Evolutionary conservation across 2,888 invertebrate genomes (phyloP).

Genomic region (Calameuta idolon): DNA sequence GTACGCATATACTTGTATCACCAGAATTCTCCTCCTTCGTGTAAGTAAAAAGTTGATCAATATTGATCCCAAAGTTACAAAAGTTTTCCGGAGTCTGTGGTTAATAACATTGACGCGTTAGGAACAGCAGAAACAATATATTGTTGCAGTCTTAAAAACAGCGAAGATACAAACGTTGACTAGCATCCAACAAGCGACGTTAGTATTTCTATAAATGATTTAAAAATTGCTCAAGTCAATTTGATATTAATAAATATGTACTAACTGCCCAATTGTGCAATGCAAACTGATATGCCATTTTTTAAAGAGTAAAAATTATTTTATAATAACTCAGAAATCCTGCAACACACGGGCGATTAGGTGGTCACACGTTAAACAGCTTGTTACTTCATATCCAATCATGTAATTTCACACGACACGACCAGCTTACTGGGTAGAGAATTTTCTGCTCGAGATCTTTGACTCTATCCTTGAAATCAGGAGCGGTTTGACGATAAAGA

Average conservation of each 20-base stretch:
- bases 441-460: constrained; percentile 83
- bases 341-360: not conserved
- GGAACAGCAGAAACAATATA: not conserved
- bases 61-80: not conserved
- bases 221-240: not conserved
- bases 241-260: not conserved
- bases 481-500: constrained; percentile 87
- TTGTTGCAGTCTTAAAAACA: not conserved
- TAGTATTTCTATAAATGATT: not conserved
- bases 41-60: not conserved
- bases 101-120: not conserved
- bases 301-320: not conserved
- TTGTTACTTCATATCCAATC: not conserved
- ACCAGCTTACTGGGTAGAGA: constrained; percentile 77
- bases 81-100: not conserved
- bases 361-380: not conserved
- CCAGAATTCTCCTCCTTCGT: not conserved
- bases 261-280: not conserved
- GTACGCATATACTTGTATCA: not conserved
- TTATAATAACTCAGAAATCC: not conserved
- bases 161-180: not conserved
- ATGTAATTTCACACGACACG: constrained; percentile 13
- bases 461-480: constrained; percentile 86
- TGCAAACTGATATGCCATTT: not conserved
- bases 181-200: not conserved